Base-by-base conservation (phyloP, 2,797 vertebrate genomes). In the Coranthus polyacanthus region DNA sequence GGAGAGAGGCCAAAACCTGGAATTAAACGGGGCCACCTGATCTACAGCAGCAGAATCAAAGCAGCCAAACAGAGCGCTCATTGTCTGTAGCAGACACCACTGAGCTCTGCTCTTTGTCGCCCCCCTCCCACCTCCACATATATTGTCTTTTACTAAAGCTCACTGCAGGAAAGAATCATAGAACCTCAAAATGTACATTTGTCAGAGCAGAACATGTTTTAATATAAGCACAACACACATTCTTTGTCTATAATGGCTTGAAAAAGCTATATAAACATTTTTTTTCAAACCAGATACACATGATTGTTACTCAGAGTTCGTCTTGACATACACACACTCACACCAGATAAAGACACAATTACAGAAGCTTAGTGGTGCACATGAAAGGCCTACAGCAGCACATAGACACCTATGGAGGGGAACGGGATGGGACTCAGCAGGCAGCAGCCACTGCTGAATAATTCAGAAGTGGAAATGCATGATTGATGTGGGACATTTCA, bases 21-120 rank as follows among this genome's bases (percentile, higher is more conserved):
- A 93, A 94, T 94, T 94, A 93, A 95, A 94, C 92, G 83, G 85
- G 88, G 89, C 92, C 92, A 94, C 93, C 92, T 92, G 92, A 95
- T 92, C 92, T 92, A 92, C 91, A 93, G 92, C 90, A 93, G 80
- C 86, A 85, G 74, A 85, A 85, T 87, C 93, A 84, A 89, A 89
- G 88, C 56, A 82, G 76, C 65, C 41, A 92, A 95, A 98, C 96
- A 98, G 95, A 96, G 95, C 83, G 36, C 78, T 95, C 95, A 96
- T 97, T 98, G 96, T 98, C 95, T 94, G 88, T 81, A 49, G 88
- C 90, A 88, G 93, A 95, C 94, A 92, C 81, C 89, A 92, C 90
- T 85, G 92, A 93, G 95, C 32, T 93, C 94, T 94, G 94, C 93
- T 95, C 96, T 96, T 93, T 95, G 94, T 95, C 94, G 93, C 82